Evolutionary conservation across 2,888 invertebrate genomes (phyloP).

Genomic region (Nezara viridula): DNA sequence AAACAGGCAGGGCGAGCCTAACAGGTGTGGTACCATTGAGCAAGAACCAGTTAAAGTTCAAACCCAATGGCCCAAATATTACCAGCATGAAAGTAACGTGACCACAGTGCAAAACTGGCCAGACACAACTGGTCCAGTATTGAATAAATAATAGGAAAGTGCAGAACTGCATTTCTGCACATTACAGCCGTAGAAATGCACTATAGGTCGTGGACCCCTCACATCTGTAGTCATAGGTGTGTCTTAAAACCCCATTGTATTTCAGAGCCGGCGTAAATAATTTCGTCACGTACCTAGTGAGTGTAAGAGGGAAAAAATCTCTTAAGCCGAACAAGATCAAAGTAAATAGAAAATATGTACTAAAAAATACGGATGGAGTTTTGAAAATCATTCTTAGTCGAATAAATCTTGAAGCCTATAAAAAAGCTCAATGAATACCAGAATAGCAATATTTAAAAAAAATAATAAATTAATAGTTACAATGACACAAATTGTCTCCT

Average conservation of each 20-base stretch:
- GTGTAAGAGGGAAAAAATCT: not conserved
- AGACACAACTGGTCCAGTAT: not conserved
- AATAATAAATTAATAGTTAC: too few species aligned
- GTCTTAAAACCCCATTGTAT: conserved; percentile 3
- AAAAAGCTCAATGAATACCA: too few species aligned
- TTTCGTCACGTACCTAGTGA: conserved; percentile 4
- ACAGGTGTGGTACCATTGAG: conserved; percentile 35
- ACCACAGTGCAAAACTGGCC: conserved; percentile 3
- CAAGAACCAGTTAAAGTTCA: conserved; percentile 48
- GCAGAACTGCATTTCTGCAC: not conserved
- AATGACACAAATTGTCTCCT: too few species aligned
- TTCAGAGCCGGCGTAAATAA: not conserved
- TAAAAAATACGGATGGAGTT: not conserved
- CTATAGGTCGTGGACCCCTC: not conserved
- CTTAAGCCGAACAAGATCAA: not conserved
- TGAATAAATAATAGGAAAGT: not conserved
- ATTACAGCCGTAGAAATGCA: not conserved
- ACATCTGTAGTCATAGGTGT: not conserved
- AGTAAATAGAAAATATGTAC: not conserved
- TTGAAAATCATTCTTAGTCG: too few species aligned
- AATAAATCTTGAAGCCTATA: too few species aligned
- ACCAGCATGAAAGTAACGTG: conserved; percentile 21
- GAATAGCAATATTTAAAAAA: too few species aligned
- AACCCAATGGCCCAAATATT: conserved; percentile 27
- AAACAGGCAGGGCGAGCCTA: conserved; percentile 18